phyloP scores from a whole-genome alignment of 1,140 invertebrate genomes.

The Lepidostoma basale region DNA sequence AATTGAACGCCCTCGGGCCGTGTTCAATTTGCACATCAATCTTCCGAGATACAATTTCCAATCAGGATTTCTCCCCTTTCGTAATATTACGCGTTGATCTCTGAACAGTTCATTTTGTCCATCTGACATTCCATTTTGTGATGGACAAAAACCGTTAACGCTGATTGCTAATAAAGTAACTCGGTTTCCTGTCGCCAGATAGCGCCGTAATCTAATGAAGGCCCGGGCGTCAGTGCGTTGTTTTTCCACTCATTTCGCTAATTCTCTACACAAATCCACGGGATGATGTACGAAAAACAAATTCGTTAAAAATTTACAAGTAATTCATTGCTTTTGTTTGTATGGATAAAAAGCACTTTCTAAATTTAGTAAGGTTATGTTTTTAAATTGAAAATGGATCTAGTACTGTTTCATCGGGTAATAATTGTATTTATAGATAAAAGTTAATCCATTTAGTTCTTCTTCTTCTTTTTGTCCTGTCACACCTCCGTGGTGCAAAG shows the following conservation, averaged over 20 bases:
- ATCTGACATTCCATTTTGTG: conserved; percentile 1
- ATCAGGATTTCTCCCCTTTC: too few species aligned
- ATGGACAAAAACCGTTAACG: conserved; percentile 22
- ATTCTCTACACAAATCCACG: not conserved
- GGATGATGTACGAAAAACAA: not conserved
- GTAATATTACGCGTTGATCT: too few species aligned
- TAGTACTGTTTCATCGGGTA: too few species aligned
- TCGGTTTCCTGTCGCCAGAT: conserved; percentile 13
- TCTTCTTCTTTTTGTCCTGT: too few species aligned
- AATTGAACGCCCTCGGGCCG: too few species aligned
- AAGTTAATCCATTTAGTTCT: too few species aligned
- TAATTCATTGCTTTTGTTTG: not conserved
- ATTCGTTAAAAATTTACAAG: conserved; percentile 4
- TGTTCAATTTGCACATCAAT: too few species aligned
- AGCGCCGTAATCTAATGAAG: conserved; percentile 13
- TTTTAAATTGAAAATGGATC: too few species aligned
- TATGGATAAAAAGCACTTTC: not conserved
- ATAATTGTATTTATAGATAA: too few species aligned
- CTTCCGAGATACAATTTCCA: too few species aligned
- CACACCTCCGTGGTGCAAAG: too few species aligned
- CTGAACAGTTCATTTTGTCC: not conserved
- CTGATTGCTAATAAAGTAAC: conserved; percentile 27
- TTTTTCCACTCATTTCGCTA: conserved; percentile 8
- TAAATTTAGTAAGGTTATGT: too few species aligned
- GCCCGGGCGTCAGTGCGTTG: not conserved